Conservation (phyloP, 2,113 vertebrate genomes). For the Cepphus grylle region DNA sequence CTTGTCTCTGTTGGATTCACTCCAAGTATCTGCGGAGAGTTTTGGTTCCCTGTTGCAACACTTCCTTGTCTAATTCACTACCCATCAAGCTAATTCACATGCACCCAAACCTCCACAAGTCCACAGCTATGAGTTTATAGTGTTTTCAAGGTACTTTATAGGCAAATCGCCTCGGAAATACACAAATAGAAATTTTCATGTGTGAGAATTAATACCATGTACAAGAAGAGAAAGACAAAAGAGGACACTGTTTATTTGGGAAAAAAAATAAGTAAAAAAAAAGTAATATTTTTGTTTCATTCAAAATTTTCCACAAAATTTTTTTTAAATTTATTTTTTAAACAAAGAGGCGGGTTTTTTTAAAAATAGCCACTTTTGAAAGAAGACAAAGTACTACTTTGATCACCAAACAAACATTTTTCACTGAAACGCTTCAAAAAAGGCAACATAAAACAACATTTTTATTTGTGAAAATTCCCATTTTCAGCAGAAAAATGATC, state of each 20-base stretch:
- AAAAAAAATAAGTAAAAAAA: not conserved
- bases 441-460: fast-evolving
- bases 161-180: not conserved
- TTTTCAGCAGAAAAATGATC: conserved; percentile 1
- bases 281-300: not conserved
- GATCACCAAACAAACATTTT: not conserved
- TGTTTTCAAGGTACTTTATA: not conserved
- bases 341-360: fast-evolving
- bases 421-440: not conserved
- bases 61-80: not conserved
- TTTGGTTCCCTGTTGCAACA: not conserved
- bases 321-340: not conserved
- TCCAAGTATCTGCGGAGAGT: conserved; percentile 16
- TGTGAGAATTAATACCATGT: not conserved
- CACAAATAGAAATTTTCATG: not conserved
- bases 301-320: not conserved
- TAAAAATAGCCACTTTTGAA: not conserved
- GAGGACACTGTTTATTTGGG: not conserved
- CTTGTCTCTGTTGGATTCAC: not conserved
- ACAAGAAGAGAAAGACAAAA: not conserved
- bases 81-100: not conserved
- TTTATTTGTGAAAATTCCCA: not conserved
- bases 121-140: not conserved
- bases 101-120: not conserved
- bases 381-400: not conserved